These are phyloP conservation scores for Cyclura pinguis DNA, from an alignment of 2,797 vertebrate species.

Conservation along the genomic window DNA sequence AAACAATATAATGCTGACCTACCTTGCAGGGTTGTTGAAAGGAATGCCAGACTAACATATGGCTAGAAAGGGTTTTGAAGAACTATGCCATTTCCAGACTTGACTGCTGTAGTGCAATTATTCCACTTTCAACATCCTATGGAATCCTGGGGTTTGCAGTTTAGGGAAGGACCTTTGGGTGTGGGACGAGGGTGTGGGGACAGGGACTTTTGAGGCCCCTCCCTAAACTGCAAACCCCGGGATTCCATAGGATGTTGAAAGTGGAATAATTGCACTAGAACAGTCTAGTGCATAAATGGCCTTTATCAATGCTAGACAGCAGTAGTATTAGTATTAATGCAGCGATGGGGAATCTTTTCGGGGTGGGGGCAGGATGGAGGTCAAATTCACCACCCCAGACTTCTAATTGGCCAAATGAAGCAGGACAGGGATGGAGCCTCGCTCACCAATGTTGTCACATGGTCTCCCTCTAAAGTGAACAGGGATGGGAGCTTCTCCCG, in stretches of 20 bases:
- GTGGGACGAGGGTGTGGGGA: too few relatives aligned
- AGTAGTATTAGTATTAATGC: neutral
- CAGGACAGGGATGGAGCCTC: neutral
- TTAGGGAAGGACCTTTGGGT: too few relatives aligned
- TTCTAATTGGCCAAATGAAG: too few relatives aligned
- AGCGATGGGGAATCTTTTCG: neutral
- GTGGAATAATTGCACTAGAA: too few relatives aligned
- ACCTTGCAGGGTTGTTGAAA: conserved; percentile 6
- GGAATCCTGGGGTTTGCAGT: too few relatives aligned
- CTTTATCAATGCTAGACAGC: neutral
- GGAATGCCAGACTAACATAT: neutral
- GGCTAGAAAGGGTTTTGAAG: neutral
- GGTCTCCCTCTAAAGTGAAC: neutral
- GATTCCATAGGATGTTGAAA: too few relatives aligned
- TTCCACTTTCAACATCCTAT: too few relatives aligned
- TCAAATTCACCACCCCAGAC: neutral
- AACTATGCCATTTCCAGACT: neutral
- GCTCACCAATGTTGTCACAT: neutral
- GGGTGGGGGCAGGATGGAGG: neutral
- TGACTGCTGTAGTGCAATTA: too few relatives aligned
- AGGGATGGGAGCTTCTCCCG: neutral
- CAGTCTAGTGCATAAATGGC: too few relatives aligned
- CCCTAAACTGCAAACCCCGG: too few relatives aligned
- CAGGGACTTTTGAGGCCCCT: too few relatives aligned
- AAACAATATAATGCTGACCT: neutral